Evolutionary conservation across 2,888 invertebrate species (phyloP), one percentile per base, ranked within the genome.

Genomic region (Heteropelma amictum): DNA sequence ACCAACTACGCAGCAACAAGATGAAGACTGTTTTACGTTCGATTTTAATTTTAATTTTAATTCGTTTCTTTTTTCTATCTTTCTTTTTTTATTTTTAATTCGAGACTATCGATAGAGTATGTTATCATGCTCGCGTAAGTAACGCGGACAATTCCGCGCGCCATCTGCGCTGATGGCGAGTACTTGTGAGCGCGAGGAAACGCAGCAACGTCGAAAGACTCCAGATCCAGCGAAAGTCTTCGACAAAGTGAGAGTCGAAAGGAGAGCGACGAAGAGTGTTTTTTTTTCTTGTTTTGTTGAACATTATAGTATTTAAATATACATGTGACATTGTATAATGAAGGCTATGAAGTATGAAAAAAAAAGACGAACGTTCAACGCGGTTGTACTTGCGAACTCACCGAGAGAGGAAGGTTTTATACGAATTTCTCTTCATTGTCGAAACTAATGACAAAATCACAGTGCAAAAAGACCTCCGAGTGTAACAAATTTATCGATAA

Each of bases 11-110:
- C 84, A 82, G 79, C 84, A 77, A 80, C 81, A 85, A 84, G 80
- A 84, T 73, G 83, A 86, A 86, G 84, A 85, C 84, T 85, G 82
- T 83, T 83, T 78, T 72, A 77, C 65, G 49, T 72, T 64, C 65
- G 67, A 12, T 35, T 61, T 54, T 54, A 10, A 5, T 30, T 30
- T 17, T 58, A 28, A 28, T 35, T 60, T 40, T 47, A 47, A 23
- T 61, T 42, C 53, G 23, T 33, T 19, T 63, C 26, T 33, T 23
- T 28, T 40, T 64, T 38, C 47, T 42, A 12, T 33, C 33, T 26
- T 58, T 58, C 35, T 23, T 45, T 28, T 53, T 33, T 42, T 33
- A 49, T 61, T 56, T 49, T 73, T 58, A 60, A 74, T 74, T 60
- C 45, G 53, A 68, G 64, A 69, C 51, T 33, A n/a, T 64, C 47